Base-by-base conservation (phyloP, 2,888 invertebrate genomes). In the Macrophya alboannulata region DNA sequence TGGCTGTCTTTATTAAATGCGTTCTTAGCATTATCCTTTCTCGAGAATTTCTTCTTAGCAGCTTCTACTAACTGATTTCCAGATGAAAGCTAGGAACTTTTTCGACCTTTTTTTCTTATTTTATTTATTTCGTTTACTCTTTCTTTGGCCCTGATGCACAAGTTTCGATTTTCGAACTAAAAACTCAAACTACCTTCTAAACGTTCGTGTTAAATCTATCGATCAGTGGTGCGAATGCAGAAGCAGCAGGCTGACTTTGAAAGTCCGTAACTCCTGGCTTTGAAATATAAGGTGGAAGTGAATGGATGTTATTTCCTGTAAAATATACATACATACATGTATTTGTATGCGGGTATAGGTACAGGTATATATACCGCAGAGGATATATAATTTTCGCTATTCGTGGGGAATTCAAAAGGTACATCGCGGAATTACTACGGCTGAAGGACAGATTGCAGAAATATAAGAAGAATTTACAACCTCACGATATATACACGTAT, bases 371-470 rank as follows among this genome's bases (percentile, higher is more conserved):
- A 37, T 37, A n/a, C n/a, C n/a, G n/a, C n/a, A 62, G 6, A 21
- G 45, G 45, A 21, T 74, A 74, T 74, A 45, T 31, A 31, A 31
- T 45, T 74, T 45, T 74, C 10, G 45, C 72, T 45, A 74, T 74
- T 74, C 21, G 31, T 12, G 72, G 21, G 15, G 72, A 74, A 74
- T 68, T 68, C 1, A 37, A 68, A 68, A 68, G 37, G 68, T 37
- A 68, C 37, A 37, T 68, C 37, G 68, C 68, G 68, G 68, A 6
- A 37, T 37, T 37, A 31, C n/a, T 37, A n/a, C n/a, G 37, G 8
- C 55, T 37, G 77, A 51, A 77, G 77, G 51, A 77, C 77, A 77
- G 25, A 77, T 55, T 37, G 77, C 37, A 77, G 74, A 43, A 74
- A 74, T 43, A 74, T 25, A 74, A 25, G 21, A 25, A 45, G 31